Conservation (phyloP, 2,113 vertebrate species). For the Corythaeola cristata region DNA sequence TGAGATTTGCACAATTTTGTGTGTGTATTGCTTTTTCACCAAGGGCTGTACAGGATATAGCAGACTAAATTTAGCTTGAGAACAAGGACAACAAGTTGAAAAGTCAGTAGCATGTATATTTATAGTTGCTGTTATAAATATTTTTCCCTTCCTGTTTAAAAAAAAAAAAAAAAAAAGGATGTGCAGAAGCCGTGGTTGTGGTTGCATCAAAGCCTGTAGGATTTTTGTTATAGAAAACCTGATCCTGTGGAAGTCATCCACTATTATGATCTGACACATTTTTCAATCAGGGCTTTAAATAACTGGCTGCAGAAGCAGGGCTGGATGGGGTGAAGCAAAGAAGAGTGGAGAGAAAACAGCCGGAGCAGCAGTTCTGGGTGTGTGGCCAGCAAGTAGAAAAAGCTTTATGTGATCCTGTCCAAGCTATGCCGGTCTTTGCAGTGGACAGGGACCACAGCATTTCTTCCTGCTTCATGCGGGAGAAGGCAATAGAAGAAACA, state of each 20-base stretch:
- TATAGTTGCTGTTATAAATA: conserved; percentile 60
- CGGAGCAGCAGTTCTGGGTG: neutral
- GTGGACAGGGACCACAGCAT: neutral
- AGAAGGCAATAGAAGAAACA: neutral
- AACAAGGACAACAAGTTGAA: conserved; percentile 49
- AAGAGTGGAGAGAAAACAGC: neutral
- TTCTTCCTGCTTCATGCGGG: neutral
- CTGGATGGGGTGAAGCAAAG: neutral
- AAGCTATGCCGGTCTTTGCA: neutral
- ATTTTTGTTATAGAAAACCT: neutral
- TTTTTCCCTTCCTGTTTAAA: conserved; percentile 18
- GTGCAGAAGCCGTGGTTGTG: neutral
- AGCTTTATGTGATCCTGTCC: neutral
- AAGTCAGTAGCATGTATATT: conserved; percentile 48
- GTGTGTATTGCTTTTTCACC: neutral
- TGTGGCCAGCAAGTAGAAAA: neutral
- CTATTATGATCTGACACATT: neutral
- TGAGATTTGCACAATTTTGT: neutral
- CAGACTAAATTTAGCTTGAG: conserved; percentile 52
- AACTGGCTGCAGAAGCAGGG: neutral
- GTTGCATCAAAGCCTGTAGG: neutral
- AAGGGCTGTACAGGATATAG: conserved; percentile 18
- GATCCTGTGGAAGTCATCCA: neutral
- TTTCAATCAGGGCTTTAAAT: conserved; percentile 21
- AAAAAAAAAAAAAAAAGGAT: neutral